Conservation (phyloP, 2,113 vertebrate genomes). For the Zosterops lateralis region DNA sequence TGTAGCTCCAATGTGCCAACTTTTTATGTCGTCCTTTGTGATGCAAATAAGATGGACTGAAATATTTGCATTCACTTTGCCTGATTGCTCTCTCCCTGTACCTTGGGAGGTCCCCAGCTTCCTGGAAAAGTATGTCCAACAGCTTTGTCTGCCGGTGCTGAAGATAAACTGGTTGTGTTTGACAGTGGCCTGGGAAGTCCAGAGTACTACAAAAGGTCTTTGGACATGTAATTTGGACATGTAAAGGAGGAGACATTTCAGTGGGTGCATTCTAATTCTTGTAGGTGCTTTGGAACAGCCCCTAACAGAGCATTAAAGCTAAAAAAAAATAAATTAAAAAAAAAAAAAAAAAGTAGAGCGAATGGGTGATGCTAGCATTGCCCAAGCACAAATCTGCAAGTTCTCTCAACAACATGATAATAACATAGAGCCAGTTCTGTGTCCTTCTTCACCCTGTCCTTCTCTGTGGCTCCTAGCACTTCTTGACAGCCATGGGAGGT, state of each 20-base stretch:
- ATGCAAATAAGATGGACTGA: background rate
- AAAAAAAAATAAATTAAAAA: background rate
- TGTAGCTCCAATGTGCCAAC: background rate
- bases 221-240: background rate
- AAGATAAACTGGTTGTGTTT: background rate
- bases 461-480: constrained; percentile 81
- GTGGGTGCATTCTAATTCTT: background rate
- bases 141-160: background rate
- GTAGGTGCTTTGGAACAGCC: background rate
- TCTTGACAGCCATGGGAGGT: constrained; percentile 90
- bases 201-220: background rate
- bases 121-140: background rate
- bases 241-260: background rate
- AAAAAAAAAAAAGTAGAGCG: background rate
- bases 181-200: background rate
- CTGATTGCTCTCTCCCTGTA: background rate
- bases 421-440: background rate
- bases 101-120: background rate
- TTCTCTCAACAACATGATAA: background rate
- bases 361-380: background rate
- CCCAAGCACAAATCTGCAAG: background rate
- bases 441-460: background rate
- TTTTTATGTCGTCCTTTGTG: background rate
- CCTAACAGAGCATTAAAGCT: background rate
- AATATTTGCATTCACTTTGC: background rate